These are phyloP conservation scores for Dromococcyx pavoninus DNA, from an alignment of 2,797 vertebrate species.

Conservation along the genomic window DNA sequence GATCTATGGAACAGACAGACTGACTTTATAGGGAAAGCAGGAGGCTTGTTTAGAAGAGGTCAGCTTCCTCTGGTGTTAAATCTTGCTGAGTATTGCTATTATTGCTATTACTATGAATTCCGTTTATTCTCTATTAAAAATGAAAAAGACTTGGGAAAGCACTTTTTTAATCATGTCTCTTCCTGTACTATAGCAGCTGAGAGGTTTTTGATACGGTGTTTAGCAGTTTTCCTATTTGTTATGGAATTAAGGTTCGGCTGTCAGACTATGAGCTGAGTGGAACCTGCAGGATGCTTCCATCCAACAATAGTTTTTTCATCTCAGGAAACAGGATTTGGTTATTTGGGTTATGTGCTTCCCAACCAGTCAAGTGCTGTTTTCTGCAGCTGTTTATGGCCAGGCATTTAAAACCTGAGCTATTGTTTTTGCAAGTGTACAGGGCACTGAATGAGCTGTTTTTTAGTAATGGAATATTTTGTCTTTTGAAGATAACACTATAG, in stretches of 20 bases:
- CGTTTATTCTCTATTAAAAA: slow-evolving; percentile 39
- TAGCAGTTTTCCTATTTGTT: not conserved
- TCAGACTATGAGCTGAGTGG: not conserved
- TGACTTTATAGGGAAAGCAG: not conserved
- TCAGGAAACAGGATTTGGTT: not conserved
- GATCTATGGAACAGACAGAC: not conserved
- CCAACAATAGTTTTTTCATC: not conserved
- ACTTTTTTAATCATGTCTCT: not conserved
- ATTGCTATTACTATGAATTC: not conserved
- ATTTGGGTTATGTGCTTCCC: not conserved
- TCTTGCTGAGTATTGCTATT: not conserved
- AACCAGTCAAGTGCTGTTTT: not conserved
- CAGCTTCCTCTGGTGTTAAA: not conserved
- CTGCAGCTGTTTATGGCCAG: not conserved
- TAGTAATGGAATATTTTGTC: not conserved
- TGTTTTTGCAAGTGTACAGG: not conserved
- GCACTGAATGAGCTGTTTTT: not conserved
- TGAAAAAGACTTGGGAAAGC: not conserved
- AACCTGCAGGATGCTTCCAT: not conserved
- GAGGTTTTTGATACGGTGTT: not conserved
- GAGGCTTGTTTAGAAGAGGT: not conserved
- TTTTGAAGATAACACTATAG: not conserved
- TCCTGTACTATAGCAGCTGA: not conserved
- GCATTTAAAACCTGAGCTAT: not conserved
- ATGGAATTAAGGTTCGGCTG: not conserved